These are phyloP conservation scores for Callionymus lyra DNA, from an alignment of 2,113 vertebrate genomes.

Conservation along the genomic window DNA sequence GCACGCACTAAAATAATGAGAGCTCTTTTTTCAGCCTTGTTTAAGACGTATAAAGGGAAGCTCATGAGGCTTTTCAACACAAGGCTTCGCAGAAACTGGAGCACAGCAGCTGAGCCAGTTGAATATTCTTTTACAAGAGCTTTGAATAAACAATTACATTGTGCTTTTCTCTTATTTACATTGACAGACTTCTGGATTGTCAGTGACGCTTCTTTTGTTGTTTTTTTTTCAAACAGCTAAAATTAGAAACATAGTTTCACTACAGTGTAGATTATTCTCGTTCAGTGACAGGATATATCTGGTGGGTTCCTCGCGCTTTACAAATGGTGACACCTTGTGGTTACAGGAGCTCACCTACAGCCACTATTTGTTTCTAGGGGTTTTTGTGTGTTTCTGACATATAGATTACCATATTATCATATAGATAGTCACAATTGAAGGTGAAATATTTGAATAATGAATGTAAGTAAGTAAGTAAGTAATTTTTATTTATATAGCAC, in stretches of 20 bases:
- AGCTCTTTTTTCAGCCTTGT: slow-evolving; percentile 74
- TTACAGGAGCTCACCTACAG: slow-evolving; percentile 11
- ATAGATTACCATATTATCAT: too few relatives aligned
- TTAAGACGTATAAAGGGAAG: slow-evolving; percentile 73
- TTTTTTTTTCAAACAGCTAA: slow-evolving; percentile 3
- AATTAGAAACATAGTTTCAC: neutral
- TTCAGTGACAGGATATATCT: neutral
- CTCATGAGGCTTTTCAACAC: slow-evolving; percentile 65
- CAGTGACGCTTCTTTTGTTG: slow-evolving; percentile 1
- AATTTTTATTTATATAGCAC: too few relatives aligned
- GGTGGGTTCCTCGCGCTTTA: slow-evolving; percentile 29
- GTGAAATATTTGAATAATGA: too few relatives aligned
- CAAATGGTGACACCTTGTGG: slow-evolving; percentile 63
- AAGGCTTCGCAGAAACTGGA: slow-evolving; percentile 67
- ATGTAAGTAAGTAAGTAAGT: too few relatives aligned
- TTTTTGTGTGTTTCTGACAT: too few relatives aligned
- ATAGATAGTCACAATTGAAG: too few relatives aligned
- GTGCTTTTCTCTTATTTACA: slow-evolving; percentile 27
- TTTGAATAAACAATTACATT: slow-evolving; percentile 61
- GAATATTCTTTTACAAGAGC: slow-evolving; percentile 67
- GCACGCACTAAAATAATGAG: slow-evolving; percentile 69
- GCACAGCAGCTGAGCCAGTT: slow-evolving; percentile 71
- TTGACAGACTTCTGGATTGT: too few relatives aligned
- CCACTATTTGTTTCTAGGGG: too few relatives aligned
- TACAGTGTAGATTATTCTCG: slow-evolving; percentile 1